Conservation (phyloP, 2,113 vertebrate species). For the Rhinolophus ferrumequinum region DNA sequence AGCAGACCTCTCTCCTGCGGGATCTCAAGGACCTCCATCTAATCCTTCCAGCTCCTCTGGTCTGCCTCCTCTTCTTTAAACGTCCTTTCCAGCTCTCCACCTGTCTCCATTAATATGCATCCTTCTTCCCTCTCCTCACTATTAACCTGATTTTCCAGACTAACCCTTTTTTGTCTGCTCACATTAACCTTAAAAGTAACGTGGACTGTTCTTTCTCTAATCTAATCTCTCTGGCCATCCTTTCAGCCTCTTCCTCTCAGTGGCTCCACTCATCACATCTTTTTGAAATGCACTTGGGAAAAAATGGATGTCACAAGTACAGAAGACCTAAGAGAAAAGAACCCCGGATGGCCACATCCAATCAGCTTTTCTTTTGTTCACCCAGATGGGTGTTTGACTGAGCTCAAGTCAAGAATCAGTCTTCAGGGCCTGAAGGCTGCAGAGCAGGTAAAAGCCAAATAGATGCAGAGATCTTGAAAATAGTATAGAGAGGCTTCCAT, state of each 20-base stretch:
- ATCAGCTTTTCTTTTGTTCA: neutral
- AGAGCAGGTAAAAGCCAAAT: neutral
- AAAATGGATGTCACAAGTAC: neutral
- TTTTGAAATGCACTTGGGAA: conserved; percentile 1
- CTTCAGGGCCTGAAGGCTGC: neutral
- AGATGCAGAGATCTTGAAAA: neutral
- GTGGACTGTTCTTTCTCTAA: conserved; percentile 45
- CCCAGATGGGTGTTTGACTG: neutral
- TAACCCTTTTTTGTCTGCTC: conserved; percentile 36
- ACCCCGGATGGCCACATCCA: neutral
- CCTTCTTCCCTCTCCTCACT: neutral
- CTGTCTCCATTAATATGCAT: neutral
- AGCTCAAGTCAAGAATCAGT: neutral
- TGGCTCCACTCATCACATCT: neutral
- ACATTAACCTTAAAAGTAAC: conserved; percentile 61
- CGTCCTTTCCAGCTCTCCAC: conserved; percentile 7
- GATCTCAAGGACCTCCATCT: neutral
- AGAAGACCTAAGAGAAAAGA: neutral
- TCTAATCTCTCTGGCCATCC: conserved; percentile 18
- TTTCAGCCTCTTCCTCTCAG: neutral
- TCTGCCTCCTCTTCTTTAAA: neutral
- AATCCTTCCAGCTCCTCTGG: neutral
- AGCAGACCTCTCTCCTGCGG: neutral
- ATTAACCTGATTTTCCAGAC: conserved; percentile 37
- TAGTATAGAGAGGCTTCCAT: neutral